Conservation (phyloP, 1,140 invertebrate genomes). For the Acarapis woodi region DNA sequence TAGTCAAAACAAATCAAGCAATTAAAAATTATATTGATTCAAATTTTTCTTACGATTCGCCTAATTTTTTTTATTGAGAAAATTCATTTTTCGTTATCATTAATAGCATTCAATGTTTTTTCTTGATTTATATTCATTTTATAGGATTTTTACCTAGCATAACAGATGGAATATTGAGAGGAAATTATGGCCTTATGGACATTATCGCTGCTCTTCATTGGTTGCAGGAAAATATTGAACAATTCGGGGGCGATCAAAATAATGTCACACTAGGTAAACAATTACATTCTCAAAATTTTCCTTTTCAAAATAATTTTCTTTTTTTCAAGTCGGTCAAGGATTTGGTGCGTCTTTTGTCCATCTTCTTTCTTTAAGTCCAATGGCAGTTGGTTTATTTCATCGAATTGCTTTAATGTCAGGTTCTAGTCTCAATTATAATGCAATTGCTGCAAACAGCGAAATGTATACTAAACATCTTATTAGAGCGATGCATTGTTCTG, state of each 20-base stretch:
- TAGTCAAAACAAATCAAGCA: too few relatives aligned
- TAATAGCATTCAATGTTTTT: too few relatives aligned
- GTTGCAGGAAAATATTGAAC: conserved; percentile 72
- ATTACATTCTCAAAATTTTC: too few relatives aligned
- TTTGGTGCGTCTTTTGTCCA: conserved; percentile 81
- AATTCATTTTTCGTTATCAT: too few relatives aligned
- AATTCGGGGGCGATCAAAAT: conserved; percentile 63
- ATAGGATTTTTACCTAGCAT: conserved; percentile 13
- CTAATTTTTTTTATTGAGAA: too few relatives aligned
- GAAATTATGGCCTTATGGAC: conserved; percentile 84
- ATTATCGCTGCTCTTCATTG: conserved; percentile 72
- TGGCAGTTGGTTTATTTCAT: conserved; percentile 68
- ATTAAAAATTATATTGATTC: too few relatives aligned
- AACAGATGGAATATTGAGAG: conserved; percentile 19
- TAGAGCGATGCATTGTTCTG: conserved; percentile 49
- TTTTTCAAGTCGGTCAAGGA: conserved; percentile 83
- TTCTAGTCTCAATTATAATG: conserved; percentile 72
- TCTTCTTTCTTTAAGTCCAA: conserved; percentile 64
- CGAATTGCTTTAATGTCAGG: conserved; percentile 79
- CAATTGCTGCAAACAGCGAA: conserved; percentile 52
- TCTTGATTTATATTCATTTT: too few relatives aligned
- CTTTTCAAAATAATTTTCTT: too few relatives aligned
- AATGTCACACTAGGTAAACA: conserved; percentile 79
- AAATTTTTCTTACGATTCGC: too few relatives aligned
- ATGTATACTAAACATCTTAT: conserved; percentile 58